These are phyloP conservation scores for Nomada ruficornis DNA, from an alignment of 2,888 invertebrate species.

Conservation along the genomic window DNA sequence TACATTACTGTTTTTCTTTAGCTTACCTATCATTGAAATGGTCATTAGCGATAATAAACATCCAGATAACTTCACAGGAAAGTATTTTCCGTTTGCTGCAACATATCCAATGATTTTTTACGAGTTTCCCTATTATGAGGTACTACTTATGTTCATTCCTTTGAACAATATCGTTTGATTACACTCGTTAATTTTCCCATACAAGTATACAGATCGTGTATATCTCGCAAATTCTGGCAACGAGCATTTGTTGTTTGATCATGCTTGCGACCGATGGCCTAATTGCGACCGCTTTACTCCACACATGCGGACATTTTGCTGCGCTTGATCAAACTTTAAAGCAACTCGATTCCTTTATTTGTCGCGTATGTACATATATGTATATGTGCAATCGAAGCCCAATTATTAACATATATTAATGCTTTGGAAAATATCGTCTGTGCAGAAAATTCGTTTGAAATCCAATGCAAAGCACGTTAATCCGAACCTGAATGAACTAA, in stretches of 20 bases:
- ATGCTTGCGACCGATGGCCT: slow-evolving; percentile 75
- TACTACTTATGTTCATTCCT: slow-evolving; percentile 35
- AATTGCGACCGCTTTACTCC: slow-evolving; percentile 75
- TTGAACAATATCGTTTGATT: slow-evolving; percentile 1
- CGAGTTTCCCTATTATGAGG: slow-evolving; percentile 73
- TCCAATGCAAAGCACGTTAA: slow-evolving; percentile 16
- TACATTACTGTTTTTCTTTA: slow-evolving; percentile 73
- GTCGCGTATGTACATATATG: slow-evolving; percentile 47
- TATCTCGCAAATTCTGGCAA: slow-evolving; percentile 73
- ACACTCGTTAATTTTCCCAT: not conserved
- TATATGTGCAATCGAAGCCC: not conserved
- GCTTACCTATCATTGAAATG: slow-evolving; percentile 66
- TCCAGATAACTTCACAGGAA: slow-evolving; percentile 44
- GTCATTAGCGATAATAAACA: slow-evolving; percentile 31
- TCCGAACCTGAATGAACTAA: slow-evolving; percentile 34
- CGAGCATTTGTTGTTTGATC: slow-evolving; percentile 70
- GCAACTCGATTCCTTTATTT: slow-evolving; percentile 34
- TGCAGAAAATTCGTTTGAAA: slow-evolving; percentile 25
- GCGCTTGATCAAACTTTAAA: slow-evolving; percentile 69
- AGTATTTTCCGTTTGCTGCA: slow-evolving; percentile 73
- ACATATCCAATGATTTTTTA: slow-evolving; percentile 72
- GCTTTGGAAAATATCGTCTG: not conserved
- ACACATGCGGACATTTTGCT: slow-evolving; percentile 75
- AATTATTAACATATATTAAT: not conserved
- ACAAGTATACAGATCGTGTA: slow-evolving; percentile 66